Evolutionary conservation across 2,113 vertebrate genomes (phyloP).

Genomic region (Grallaria varia): DNA sequence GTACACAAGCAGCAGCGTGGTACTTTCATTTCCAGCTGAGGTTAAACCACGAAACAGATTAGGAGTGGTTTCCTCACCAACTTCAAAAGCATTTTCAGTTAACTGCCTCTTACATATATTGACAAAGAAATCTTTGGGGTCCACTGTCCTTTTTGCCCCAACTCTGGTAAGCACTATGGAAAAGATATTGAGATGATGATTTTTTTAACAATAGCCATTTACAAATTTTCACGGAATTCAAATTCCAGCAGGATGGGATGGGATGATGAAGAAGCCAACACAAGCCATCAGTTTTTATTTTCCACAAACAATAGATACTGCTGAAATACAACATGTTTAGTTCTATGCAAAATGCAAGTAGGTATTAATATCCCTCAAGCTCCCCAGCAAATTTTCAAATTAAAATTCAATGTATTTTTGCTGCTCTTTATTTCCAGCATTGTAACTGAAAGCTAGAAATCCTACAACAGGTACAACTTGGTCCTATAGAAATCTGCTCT

Average conservation of each 20-base stretch:
- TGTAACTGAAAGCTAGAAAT: neutral
- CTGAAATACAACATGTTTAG: neutral
- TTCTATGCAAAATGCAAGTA: neutral
- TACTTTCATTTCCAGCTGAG: neutral
- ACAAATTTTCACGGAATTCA: neutral
- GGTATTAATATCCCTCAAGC: neutral
- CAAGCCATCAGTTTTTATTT: neutral
- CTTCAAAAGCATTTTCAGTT: neutral
- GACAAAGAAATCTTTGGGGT: neutral
- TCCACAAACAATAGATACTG: neutral
- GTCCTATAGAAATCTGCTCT: neutral
- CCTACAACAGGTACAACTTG: neutral
- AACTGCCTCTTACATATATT: neutral
- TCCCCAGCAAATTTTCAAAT: neutral
- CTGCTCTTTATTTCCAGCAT: neutral
- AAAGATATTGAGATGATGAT: neutral
- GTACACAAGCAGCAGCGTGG: neutral
- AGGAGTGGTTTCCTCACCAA: neutral
- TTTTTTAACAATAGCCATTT: neutral
- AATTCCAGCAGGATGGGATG: neutral
- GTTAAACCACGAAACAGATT: neutral
- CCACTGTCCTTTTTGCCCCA: accelerated
- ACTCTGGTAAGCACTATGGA: neutral
- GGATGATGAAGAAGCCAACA: neutral
- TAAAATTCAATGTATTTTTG: neutral